Percentiles rank a stretch among this genome's conserved stretches.
These are phyloP conservation scores for Otis tarda DNA, from an alignment of 2,113 vertebrate genomes.

Conservation along the genomic window DNA sequence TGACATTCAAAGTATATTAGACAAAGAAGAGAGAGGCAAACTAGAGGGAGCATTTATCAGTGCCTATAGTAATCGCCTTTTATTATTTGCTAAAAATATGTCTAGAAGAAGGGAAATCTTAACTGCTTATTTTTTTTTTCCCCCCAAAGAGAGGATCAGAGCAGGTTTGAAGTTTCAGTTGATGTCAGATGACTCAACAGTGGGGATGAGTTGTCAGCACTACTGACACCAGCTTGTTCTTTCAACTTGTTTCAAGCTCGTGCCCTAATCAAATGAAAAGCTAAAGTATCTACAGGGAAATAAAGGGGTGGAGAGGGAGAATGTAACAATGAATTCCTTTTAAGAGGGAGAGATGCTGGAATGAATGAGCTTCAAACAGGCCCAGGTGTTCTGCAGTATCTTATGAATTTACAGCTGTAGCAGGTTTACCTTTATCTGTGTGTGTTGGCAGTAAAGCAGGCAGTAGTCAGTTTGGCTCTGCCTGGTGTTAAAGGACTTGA, in stretches of 20 bases:
- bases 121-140: background rate
- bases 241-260: background rate
- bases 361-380: background rate
- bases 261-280: background rate
- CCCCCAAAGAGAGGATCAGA: background rate
- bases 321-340: background rate
- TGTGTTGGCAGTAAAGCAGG: background rate
- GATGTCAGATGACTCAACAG: background rate
- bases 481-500: background rate
- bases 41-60: background rate
- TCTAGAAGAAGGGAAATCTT: background rate
- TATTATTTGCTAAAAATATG: background rate
- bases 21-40: background rate
- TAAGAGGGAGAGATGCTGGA: background rate
- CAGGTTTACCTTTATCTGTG: background rate
- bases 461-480: background rate
- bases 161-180: background rate
- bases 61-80: background rate
- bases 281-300: background rate
- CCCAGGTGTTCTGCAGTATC: background rate
- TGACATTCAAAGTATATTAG: background rate
- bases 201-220: background rate
- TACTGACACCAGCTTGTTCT: background rate
- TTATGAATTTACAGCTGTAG: background rate
- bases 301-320: background rate